phyloP scores from a whole-genome alignment of 2,113 vertebrate genomes.

The Fukomys damarensis region DNA sequence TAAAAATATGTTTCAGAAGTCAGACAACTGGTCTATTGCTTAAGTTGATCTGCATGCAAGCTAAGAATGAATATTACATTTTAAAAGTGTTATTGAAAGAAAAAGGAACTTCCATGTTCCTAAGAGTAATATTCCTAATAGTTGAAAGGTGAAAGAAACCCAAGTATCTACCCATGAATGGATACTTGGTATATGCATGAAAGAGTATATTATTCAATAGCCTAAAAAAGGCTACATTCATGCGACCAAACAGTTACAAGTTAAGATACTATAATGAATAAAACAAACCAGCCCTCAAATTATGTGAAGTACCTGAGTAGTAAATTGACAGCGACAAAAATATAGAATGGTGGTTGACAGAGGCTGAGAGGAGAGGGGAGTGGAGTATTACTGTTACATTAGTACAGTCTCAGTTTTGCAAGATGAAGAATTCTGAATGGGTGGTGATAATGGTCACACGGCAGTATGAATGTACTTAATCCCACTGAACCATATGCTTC shows the following conservation, averaged over 20 bases:
- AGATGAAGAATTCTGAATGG: background rate
- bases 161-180: background rate
- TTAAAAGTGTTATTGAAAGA: background rate
- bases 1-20: background rate
- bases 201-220: background rate
- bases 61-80: background rate
- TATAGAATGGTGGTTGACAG: background rate
- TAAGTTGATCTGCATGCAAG: background rate
- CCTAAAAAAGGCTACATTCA: background rate
- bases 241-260: background rate
- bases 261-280: background rate
- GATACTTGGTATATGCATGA: background rate
- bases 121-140: background rate
- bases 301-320: background rate
- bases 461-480: background rate
- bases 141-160: background rate
- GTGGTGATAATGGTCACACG: background rate
- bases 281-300: background rate
- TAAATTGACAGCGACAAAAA: background rate
- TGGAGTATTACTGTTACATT: background rate
- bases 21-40: background rate
- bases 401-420: background rate
- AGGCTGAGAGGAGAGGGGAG: fast-evolving
- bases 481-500: background rate
- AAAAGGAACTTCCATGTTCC: background rate